These are phyloP conservation scores for Ctenomys sociabilis DNA, from an alignment of 2,113 vertebrate genomes.

Conservation along the genomic window DNA sequence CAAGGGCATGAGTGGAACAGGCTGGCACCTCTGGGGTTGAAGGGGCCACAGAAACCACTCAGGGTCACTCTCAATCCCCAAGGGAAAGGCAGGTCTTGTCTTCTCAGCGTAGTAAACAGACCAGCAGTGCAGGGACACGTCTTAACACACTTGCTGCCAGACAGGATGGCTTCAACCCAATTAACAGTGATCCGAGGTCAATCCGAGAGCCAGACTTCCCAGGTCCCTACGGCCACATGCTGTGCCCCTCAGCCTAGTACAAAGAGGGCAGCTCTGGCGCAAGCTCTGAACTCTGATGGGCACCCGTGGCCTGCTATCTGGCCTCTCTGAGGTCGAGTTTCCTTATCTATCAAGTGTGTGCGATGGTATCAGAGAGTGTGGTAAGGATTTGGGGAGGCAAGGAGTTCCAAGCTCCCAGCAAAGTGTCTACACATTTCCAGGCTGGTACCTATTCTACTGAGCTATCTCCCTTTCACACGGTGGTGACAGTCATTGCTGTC, in stretches of 20 bases:
- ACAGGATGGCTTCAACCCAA: background rate
- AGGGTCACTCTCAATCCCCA: background rate
- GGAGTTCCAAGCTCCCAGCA: background rate
- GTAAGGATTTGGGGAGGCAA: background rate
- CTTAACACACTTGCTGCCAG: background rate
- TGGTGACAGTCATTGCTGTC: too few species aligned
- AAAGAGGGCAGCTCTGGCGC: background rate
- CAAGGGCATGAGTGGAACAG: background rate
- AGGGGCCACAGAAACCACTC: background rate
- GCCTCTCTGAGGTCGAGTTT: background rate
- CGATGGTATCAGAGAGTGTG: background rate
- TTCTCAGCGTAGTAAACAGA: background rate
- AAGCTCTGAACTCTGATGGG: background rate
- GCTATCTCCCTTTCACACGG: background rate
- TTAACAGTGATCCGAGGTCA: background rate
- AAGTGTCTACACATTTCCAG: background rate
- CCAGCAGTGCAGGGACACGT: background rate
- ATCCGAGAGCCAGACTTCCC: background rate
- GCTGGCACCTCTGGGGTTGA: background rate
- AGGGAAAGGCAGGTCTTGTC: background rate
- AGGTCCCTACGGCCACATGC: accelerated
- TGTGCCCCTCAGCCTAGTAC: background rate
- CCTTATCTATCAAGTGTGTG: background rate
- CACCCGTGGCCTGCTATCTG: background rate
- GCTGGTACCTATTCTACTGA: too few species aligned